These are phyloP conservation scores for Rutilus rutilus DNA, from an alignment of 2,113 vertebrate genomes.

Conservation along the genomic window DNA sequence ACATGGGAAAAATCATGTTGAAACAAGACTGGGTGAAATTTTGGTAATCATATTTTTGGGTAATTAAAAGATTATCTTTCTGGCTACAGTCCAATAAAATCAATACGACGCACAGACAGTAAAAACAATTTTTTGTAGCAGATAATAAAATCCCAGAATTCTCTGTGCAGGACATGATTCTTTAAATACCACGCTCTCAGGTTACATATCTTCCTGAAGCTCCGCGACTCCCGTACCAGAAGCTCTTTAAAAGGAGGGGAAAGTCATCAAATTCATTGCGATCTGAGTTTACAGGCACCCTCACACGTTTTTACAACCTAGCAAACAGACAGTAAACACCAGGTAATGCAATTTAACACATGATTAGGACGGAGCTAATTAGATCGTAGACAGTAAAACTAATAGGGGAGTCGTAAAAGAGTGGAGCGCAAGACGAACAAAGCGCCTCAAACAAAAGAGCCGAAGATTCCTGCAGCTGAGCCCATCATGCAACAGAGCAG, in stretches of 20 bases:
- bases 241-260: conserved; percentile 50
- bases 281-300: conserved; percentile 69
- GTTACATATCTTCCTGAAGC: conserved; percentile 1
- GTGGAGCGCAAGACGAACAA: background rate
- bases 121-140: background rate
- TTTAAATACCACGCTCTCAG: background rate
- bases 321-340: conserved; percentile 78
- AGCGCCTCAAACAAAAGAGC: conserved; percentile 22
- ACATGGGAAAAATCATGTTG: background rate
- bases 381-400: conserved; percentile 73
- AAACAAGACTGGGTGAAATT: background rate
- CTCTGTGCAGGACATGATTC: background rate
- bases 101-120: background rate
- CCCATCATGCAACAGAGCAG: conserved; percentile 71
- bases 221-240: conserved; percentile 3
- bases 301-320: conserved; percentile 75
- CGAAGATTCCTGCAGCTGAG: conserved; percentile 43
- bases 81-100: background rate
- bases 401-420: conserved; percentile 67
- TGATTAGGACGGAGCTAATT: conserved; percentile 78
- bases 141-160: background rate
- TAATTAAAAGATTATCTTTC: background rate
- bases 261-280: conserved; percentile 52
- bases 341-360: conserved; percentile 70
- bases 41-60: background rate